These are phyloP conservation scores for Mimumesa dahlbomi DNA, from an alignment of 2,888 invertebrate genomes.

Conservation along the genomic window DNA sequence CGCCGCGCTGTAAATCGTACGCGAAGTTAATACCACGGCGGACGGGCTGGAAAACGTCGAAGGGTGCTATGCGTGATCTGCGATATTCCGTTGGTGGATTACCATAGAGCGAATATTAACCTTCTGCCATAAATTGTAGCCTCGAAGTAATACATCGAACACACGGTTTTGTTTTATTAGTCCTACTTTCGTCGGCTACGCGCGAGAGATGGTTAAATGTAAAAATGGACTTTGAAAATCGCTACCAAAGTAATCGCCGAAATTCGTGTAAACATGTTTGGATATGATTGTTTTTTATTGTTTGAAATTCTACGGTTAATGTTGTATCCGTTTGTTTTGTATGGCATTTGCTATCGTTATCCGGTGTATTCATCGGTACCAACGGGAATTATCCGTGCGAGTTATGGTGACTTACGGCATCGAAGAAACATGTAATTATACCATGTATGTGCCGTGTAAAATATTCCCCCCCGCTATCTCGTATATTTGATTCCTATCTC, in stretches of 20 bases:
- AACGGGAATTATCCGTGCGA: neutral
- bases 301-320: too few relatives aligned
- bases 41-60: slow-evolving; percentile 61
- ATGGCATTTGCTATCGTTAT: slow-evolving; percentile 4
- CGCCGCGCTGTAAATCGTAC: slow-evolving; percentile 44
- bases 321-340: too few relatives aligned
- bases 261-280: too few relatives aligned
- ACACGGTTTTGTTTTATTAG: too few relatives aligned
- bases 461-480: slow-evolving; percentile 3
- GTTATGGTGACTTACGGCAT: too few relatives aligned
- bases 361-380: neutral
- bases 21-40: slow-evolving; percentile 60
- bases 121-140: slow-evolving; percentile 46
- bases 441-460: neutral
- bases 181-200: too few relatives aligned
- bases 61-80: slow-evolving; percentile 52
- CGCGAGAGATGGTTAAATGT: too few relatives aligned
- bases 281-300: too few relatives aligned
- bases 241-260: too few relatives aligned
- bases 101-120: slow-evolving; percentile 47
- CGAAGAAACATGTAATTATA: neutral
- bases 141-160: slow-evolving; percentile 26
- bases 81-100: slow-evolving; percentile 55
- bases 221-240: too few relatives aligned
- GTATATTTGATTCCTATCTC: slow-evolving; percentile 11